Evolutionary conservation across 2,113 vertebrate genomes (phyloP), one percentile per base, ranked within the genome.

Genomic region (Mola mola): DNA sequence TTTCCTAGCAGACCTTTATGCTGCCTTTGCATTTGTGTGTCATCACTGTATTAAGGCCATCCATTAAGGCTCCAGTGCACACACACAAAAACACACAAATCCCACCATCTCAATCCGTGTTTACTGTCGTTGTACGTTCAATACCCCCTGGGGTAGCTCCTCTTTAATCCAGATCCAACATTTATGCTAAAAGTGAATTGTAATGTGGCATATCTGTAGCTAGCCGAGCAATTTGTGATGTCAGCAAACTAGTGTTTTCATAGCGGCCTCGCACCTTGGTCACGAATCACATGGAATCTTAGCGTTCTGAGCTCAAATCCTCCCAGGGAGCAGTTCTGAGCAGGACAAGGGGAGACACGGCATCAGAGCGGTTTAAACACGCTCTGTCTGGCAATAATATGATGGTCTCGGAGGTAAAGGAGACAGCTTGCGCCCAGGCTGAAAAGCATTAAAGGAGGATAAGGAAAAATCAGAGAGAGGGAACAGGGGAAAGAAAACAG

Each of bases 11-110:
- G 33, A 69, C 75, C 72, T 75, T 59, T 28, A 37, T 73, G 55
- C 38, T n/a, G 31, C 53, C 46, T 63, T 56, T 3, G 44, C 46
- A 64, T 73, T 79, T 82, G 61, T 83, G 72, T 83, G 73, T 84
- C 88, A 84, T 75, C 16, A 2, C 8, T 60, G 82, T 84, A 90
- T 87, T 89, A 86, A 87, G 86, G 86, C 75, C 85, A 86, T 75
- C 79, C 79, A 83, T 89, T 88, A 87, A 87, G 72, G 79, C 75
- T 29, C 59, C 13, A 25, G 53, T 41, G 46, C 51, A 38, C 40
- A 11, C 49, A 56, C 40, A 46, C 53, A 20, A 9, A 3, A 50
- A 42, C 36, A 20, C 28, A 26, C 38, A 66, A 53, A 64, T 38
- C 40, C 63, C 29, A 41, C 52, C 8, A 15, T 62, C 50, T 61